Percentiles rank a stretch among this genome's conserved stretches.
These are phyloP conservation scores for Ctenomys sociabilis DNA, from an alignment of 2,113 vertebrate species.

Conservation along the genomic window DNA sequence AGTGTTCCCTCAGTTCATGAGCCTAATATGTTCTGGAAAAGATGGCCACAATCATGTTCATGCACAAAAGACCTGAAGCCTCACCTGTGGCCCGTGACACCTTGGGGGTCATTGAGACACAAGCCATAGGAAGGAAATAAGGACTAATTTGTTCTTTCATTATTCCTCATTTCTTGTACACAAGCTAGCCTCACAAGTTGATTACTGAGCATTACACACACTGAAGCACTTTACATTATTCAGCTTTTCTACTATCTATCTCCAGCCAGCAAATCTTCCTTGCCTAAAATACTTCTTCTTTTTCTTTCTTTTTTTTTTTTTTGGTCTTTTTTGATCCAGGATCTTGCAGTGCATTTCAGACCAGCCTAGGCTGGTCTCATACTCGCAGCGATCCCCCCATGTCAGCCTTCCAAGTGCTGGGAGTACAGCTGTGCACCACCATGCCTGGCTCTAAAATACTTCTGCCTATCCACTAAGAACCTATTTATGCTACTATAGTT, in stretches of 20 bases:
- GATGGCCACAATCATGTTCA: not conserved
- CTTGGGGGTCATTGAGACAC: not conserved
- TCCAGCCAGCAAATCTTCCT: not conserved
- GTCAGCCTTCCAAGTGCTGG: no score
- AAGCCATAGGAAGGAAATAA: not conserved
- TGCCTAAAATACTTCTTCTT: not conserved
- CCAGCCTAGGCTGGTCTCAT: no score
- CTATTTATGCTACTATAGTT: not conserved
- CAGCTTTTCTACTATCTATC: not conserved
- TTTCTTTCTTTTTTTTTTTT: no score
- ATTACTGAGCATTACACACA: not conserved
- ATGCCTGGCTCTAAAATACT: not conserved
- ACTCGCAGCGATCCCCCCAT: no score
- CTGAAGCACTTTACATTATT: not conserved
- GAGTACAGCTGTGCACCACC: no score
- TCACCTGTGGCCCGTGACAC: not conserved
- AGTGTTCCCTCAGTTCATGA: not conserved
- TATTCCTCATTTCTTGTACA: not conserved
- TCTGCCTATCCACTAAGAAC: not conserved
- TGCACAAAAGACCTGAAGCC: not conserved
- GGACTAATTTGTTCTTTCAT: not conserved
- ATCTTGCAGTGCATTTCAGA: no score
- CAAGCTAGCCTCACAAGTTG: not conserved
- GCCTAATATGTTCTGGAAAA: not conserved
- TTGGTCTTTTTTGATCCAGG: no score